Evolutionary conservation across 2,113 vertebrate species (phyloP), one percentile per base, ranked within the genome.

Genomic region (Urocitellus parryii): DNA sequence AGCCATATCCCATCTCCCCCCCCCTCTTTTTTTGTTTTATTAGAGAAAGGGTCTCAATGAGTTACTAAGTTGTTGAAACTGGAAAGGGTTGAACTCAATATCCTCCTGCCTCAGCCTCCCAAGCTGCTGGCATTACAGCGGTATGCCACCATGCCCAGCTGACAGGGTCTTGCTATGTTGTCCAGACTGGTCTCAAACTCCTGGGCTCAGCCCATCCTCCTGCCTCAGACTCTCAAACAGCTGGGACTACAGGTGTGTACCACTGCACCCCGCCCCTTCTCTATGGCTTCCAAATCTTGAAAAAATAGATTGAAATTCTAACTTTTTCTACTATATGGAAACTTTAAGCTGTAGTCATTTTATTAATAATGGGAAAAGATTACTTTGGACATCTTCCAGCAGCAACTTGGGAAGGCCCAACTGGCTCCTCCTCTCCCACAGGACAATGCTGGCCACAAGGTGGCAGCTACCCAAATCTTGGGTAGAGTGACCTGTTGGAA

Each of bases 241-340:
- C n/a, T 68, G 51, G 17, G 39, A 70, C 45, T 45, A 37, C 27
- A 25, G 27, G 14, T 25, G 8, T 16, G 65, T 42, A 39, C 42
- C 34, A 22, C 8, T 22, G 8, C 8, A 25, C 14, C 12, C 17
- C 7, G 25, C 22, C 39, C 61, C 37, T n/a, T 4, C 72, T 73
- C 77, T 81, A 73, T 68, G 45, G 37, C 79, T 97, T 95, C 83
- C 56, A 90, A 82, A 51, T 77, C 9, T 51, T 86, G 32, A 61
- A 82, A 96, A 87, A 70, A 56, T 42, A 77, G 67, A 48, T 29
- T 73, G 70, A 48, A 90, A 56, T 86, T 42, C 29, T 32, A 83
- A 93, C 5, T 39, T 51, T 86, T 91, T 32, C 70, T 89, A n/a
- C n/a, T 65, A 1, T 22, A n/a, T 13, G 76, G 58, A 77, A 81